Conservation (phyloP, 2,888 invertebrate genomes). For the Metallyticus violacea region DNA sequence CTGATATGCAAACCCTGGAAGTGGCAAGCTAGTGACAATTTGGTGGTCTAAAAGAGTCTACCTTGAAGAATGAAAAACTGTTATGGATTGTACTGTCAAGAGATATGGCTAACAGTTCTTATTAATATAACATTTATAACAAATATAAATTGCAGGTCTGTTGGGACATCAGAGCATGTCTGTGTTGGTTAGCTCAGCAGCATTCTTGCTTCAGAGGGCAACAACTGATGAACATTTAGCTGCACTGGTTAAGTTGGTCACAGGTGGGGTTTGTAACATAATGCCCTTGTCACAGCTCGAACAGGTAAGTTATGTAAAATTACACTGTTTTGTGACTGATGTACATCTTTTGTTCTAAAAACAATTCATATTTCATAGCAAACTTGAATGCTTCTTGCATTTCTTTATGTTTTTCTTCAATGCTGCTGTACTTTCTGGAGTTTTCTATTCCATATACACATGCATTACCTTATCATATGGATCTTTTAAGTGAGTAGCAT, state of each 20-base stretch:
- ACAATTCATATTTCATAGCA: background rate
- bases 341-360: no score
- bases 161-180: slow-evolving; percentile 60
- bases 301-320: background rate
- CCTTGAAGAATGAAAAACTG: no score
- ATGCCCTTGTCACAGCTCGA: background rate
- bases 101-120: no score
- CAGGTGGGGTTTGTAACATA: slow-evolving; percentile 35
- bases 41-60: no score
- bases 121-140: no score
- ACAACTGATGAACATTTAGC: slow-evolving; percentile 58
- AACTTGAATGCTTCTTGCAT: background rate
- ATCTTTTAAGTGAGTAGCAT: no score
- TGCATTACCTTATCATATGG: no score
- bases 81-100: no score
- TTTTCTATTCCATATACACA: no score
- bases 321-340: background rate
- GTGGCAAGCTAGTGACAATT: no score
- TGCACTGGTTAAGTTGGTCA: slow-evolving; percentile 59
- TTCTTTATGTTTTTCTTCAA: background rate
- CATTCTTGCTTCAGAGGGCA: slow-evolving; percentile 59
- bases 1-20: no score
- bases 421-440: background rate
- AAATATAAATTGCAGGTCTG: slow-evolving; percentile 35
- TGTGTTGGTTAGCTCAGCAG: slow-evolving; percentile 59